These are phyloP conservation scores for Acanthornis magna DNA, from an alignment of 2,797 vertebrate species.

Conservation along the genomic window DNA sequence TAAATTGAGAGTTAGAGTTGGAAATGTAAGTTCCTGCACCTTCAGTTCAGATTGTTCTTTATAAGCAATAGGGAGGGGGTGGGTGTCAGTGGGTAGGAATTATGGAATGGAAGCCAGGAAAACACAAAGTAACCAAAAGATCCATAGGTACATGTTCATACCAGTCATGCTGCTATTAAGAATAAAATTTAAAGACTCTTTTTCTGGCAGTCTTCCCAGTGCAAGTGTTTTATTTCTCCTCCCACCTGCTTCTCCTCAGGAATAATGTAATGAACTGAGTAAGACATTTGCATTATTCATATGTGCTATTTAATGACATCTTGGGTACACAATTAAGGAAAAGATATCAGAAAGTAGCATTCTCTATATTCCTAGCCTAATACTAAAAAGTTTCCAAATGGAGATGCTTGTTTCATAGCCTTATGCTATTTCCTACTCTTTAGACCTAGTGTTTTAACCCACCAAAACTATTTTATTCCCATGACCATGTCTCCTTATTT, in stretches of 20 bases:
- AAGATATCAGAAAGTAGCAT: conserved; percentile 20
- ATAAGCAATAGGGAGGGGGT: background rate
- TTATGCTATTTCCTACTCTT: background rate
- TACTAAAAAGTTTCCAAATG: conserved; percentile 21
- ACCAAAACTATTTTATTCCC: background rate
- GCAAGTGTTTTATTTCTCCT: conserved; percentile 54
- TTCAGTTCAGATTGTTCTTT: background rate
- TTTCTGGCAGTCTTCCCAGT: conserved; percentile 21
- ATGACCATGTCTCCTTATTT: background rate
- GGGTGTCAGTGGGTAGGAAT: background rate
- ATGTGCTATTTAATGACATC: conserved; percentile 25
- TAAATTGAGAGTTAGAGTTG: background rate
- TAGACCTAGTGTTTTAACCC: background rate
- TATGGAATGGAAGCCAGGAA: background rate
- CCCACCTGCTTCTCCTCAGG: conserved; percentile 48
- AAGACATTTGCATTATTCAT: conserved; percentile 56
- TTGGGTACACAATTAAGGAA: background rate
- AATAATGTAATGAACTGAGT: conserved; percentile 50
- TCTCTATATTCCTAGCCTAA: background rate
- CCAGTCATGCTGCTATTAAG: conserved; percentile 27
- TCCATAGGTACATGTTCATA: background rate
- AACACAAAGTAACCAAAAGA: conserved; percentile 9
- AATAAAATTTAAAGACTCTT: conserved; percentile 31
- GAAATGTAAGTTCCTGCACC: background rate
- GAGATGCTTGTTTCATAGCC: background rate